Base-by-base conservation (phyloP, 2,888 invertebrate genomes). In the Leptinotarsa haldemani region DNA sequence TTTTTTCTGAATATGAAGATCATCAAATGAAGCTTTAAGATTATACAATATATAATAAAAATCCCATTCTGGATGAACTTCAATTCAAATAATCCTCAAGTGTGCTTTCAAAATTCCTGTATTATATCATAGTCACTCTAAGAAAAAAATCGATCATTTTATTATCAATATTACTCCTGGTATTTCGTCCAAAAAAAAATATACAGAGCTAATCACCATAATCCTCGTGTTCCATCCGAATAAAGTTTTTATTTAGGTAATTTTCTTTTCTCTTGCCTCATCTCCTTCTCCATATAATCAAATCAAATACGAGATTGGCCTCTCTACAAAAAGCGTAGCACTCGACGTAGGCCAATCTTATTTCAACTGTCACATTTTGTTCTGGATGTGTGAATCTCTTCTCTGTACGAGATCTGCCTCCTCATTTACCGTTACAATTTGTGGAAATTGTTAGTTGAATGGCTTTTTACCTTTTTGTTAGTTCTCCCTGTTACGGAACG, bases 251-350 rank as follows among this genome's bases (percentile, higher is more conserved):
- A 61, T 71, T 53, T 46, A 18, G 56, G 52, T 16, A 56, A n/a
- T 65, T 61, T 65, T 30, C 56, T 46, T 65, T 69, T 53, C 72
- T 73, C 48, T 4, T 56, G 46, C 69, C 58, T 58, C 18, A 46
- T 50, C 69, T 22, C 16, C 65, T 40, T 65, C 9, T 65, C 47
- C 48, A 70, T 74, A 61, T 66, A 72, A 74, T 74, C 71, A 66
- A 69, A 71, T 70, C 65, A 71, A 74, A 74, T 63, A 66, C 71
- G 63, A 74, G 74, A 74, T 74, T 72, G 69, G 70, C 65, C 50
- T 70, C 53, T 25, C 20, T 68, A 52, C 65, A 56, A 65, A 74
- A 74, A 74, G 52, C 56, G 65, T 7, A 61, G 66, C 30, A 50
- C 40, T 67, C 18, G 47, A 25, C 30, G 52, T 53, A 9, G 46